phyloP scores from a whole-genome alignment of 2,113 vertebrate species.

The Trinectes maculatus region DNA sequence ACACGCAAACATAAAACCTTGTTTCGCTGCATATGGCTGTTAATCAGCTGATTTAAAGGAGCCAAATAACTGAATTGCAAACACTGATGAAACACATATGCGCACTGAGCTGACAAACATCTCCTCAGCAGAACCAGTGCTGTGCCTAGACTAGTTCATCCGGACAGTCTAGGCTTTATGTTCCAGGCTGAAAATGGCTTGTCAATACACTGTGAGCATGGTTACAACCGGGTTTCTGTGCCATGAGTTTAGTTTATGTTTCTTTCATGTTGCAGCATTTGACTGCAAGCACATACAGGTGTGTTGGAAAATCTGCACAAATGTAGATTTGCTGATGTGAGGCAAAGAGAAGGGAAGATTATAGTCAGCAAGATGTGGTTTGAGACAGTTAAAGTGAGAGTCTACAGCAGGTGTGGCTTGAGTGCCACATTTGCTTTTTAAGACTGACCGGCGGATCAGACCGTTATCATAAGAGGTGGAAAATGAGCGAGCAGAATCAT shows the following conservation, averaged over 20 bases:
- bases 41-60: constrained; percentile 46
- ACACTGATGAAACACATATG: constrained; percentile 44
- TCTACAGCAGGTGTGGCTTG: too few species aligned
- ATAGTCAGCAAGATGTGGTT: constrained; percentile 26
- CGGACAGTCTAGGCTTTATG: constrained; percentile 15
- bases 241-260: background rate
- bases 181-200: constrained; percentile 20
- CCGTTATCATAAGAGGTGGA: too few species aligned
- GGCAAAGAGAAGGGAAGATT: background rate
- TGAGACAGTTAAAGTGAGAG: background rate
- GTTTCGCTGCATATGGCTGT: constrained; percentile 20
- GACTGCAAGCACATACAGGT: background rate
- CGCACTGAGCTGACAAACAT: constrained; percentile 38
- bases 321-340: constrained; percentile 20
- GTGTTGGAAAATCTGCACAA: constrained; percentile 27
- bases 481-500: too few species aligned
- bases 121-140: constrained; percentile 7
- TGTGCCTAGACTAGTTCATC: constrained; percentile 9
- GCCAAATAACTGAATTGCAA: constrained; percentile 45
- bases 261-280: background rate
- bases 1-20: constrained; percentile 19
- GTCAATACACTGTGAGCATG: background rate
- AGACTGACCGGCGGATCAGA: too few species aligned
- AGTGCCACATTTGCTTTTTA: too few species aligned
- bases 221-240: constrained; percentile 9